Conservation (phyloP, 2,113 vertebrate genomes). For the Ciconia maguari region DNA sequence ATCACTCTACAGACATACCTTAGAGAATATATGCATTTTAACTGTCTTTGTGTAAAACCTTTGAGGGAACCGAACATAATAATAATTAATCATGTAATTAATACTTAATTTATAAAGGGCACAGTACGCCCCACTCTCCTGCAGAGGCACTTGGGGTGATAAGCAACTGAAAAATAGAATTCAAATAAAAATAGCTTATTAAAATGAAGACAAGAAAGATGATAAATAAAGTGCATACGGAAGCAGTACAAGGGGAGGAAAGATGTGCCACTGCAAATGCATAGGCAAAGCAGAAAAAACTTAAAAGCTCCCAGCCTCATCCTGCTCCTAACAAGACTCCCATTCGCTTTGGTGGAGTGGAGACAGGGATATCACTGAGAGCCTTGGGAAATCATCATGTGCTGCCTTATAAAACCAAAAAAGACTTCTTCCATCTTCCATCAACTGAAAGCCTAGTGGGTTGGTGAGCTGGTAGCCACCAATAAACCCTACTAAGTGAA, state of each 20-base stretch:
- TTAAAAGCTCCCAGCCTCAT: background rate
- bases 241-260: background rate
- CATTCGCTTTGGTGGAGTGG: background rate
- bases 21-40: slow-evolving; percentile 58
- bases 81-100: slow-evolving; percentile 68
- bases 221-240: background rate
- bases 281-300: background rate
- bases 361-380: background rate
- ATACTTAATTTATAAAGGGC: slow-evolving; percentile 64
- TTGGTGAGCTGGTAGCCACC: background rate
- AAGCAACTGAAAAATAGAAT: slow-evolving; percentile 27
- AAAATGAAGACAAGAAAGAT: background rate
- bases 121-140: slow-evolving; percentile 20
- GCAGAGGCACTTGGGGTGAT: slow-evolving; percentile 30
- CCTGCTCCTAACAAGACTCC: background rate
- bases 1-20: slow-evolving; percentile 23
- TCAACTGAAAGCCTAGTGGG: background rate
- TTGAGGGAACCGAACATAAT: slow-evolving; percentile 36
- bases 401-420: background rate
- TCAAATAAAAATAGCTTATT: slow-evolving; percentile 33
- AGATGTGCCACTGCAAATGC: background rate
- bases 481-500: background rate
- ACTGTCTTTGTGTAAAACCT: slow-evolving; percentile 36
- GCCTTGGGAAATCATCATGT: background rate
- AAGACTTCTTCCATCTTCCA: background rate